Percentiles rank a stretch among this genome's conserved stretches.
Evolutionary conservation across 2,888 invertebrate species (phyloP).

Genomic region (Furcula furcula): DNA sequence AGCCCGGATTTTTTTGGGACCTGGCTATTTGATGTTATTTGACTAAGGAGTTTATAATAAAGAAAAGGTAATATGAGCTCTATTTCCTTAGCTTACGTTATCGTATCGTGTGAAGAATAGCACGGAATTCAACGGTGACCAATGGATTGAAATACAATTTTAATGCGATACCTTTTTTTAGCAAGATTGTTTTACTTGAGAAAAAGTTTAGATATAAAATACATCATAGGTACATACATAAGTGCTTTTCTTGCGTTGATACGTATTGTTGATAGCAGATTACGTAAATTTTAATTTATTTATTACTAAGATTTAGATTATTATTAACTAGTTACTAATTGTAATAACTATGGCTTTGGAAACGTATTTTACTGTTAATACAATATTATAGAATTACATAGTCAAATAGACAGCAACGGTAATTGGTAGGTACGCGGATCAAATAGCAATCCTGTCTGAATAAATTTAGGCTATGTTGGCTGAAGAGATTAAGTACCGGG

Average conservation of each 20-base stretch:
- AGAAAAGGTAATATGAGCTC: neutral
- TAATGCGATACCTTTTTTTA: constrained; percentile 21
- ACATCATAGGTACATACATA: too few species aligned
- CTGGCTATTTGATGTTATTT: constrained; percentile 20
- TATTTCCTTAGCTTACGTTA: neutral
- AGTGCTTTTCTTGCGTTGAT: too few species aligned
- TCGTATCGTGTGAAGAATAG: neutral
- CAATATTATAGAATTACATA: too few species aligned
- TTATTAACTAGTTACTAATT: too few species aligned
- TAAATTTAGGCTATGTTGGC: constrained; percentile 31
- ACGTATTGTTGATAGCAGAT: too few species aligned
- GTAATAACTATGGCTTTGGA: too few species aligned
- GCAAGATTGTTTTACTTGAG: constrained; percentile 11
- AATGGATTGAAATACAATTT: constrained; percentile 31
- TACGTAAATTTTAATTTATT: too few species aligned
- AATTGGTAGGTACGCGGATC: too few species aligned
- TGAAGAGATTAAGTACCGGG: constrained; percentile 35
- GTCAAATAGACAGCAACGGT: too few species aligned
- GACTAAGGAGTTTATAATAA: constrained; percentile 11
- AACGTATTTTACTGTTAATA: too few species aligned
- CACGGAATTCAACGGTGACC: constrained; percentile 18
- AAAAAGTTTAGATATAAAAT: too few species aligned
- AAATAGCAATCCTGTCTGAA: constrained; percentile 31
- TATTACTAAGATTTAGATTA: too few species aligned
- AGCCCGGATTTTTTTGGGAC: constrained; percentile 27